phyloP scores from a whole-genome alignment of 2,797 vertebrate species.

The Tauraco hartlaubi region DNA sequence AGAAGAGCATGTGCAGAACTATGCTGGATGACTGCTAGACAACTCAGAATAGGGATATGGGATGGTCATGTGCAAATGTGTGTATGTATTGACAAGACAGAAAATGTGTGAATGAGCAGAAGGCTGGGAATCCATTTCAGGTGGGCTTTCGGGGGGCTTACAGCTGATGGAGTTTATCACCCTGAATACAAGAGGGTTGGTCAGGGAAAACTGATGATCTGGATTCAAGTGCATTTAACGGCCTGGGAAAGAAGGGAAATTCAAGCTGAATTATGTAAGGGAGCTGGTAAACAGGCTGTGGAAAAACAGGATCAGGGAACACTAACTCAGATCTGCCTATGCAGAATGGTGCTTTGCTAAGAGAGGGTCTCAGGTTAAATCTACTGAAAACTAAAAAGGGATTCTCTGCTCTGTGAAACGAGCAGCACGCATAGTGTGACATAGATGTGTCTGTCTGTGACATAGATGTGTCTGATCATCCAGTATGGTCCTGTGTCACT shows the following conservation, averaged over 20 bases:
- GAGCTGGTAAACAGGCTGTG: slow-evolving; percentile 2
- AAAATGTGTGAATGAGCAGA: not conserved
- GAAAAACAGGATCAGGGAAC: not conserved
- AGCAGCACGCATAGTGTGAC: not conserved
- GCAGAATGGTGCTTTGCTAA: not conserved
- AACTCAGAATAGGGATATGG: not conserved
- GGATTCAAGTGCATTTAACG: not conserved
- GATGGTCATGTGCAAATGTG: not conserved
- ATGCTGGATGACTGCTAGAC: not conserved
- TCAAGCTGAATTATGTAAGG: not conserved
- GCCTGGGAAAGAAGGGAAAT: not conserved
- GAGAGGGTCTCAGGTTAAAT: not conserved
- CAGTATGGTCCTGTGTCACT: rapidly evolving
- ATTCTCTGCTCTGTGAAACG: not conserved
- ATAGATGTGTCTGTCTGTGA: not conserved
- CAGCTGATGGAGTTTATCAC: not conserved
- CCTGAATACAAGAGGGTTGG: not conserved
- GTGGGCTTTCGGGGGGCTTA: not conserved
- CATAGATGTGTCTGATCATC: not conserved
- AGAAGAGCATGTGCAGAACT: slow-evolving; percentile 33
- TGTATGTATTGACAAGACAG: not conserved
- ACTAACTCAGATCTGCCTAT: not conserved
- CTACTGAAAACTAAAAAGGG: not conserved
- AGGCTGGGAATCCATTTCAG: not conserved
- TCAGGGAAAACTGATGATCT: not conserved